phyloP scores from a whole-genome alignment of 2,797 vertebrate genomes.

The Uromys caudimaculatus region DNA sequence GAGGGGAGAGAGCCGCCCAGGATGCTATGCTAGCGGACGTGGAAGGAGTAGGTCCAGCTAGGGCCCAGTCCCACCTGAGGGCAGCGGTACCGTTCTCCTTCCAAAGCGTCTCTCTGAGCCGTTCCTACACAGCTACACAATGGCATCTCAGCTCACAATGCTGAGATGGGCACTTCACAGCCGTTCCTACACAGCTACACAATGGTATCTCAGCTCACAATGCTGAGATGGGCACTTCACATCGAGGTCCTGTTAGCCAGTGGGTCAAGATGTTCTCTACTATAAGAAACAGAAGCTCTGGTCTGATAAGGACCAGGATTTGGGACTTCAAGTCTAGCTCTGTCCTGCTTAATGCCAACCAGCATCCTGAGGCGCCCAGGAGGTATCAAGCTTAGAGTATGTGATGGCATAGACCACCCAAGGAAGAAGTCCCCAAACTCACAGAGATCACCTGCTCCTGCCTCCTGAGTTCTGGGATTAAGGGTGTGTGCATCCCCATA shows the following conservation, averaged over 20 bases:
- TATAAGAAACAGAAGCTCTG: not conserved
- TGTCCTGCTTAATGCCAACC: not conserved
- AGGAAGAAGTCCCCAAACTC: not conserved
- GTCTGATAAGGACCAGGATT: not conserved
- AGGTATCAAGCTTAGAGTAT: not conserved
- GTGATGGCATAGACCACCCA: not conserved
- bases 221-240: not conserved
- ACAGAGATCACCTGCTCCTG: not conserved
- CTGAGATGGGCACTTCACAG: no score
- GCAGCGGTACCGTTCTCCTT: not conserved
- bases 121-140: not conserved
- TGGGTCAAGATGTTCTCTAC: no score
- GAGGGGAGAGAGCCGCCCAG: not conserved
- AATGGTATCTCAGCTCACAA: not conserved
- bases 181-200: no score
- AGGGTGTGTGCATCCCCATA: not conserved
- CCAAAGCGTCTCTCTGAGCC: not conserved
- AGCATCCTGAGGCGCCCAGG: not conserved
- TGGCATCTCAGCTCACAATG: not conserved
- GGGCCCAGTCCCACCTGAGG: not conserved
- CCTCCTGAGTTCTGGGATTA: not conserved
- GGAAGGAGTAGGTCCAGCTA: not conserved
- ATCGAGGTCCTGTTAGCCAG: not conserved
- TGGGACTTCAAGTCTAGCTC: not conserved
- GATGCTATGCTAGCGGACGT: not conserved